phyloP scores from a whole-genome alignment of 2,113 vertebrate genomes.

The Isurus oxyrinchus region DNA sequence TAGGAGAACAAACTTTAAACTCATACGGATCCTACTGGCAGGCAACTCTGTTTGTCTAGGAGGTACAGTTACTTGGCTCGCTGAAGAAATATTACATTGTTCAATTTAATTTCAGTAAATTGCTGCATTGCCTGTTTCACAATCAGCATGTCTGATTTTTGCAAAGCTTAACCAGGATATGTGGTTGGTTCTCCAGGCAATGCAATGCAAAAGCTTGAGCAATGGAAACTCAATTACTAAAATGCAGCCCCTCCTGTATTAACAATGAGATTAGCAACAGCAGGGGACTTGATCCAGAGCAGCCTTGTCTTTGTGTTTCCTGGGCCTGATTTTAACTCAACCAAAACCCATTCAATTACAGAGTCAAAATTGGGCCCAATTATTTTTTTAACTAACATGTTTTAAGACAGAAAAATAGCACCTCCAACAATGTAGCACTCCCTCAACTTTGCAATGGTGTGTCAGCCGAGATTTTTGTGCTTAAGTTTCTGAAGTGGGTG shows the following conservation, averaged over 20 bases:
- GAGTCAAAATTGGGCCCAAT: neutral
- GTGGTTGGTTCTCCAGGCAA: neutral
- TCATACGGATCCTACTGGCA: neutral
- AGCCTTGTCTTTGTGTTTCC: neutral
- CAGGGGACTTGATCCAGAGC: neutral
- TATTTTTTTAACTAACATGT: neutral
- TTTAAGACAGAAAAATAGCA: neutral
- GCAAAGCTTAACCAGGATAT: neutral
- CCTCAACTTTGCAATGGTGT: neutral
- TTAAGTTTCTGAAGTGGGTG: neutral
- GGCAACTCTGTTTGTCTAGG: neutral
- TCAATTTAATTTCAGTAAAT: neutral
- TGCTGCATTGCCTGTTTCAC: neutral
- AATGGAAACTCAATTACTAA: neutral
- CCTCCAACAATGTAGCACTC: neutral
- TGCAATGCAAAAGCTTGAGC: neutral
- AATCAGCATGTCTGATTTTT: neutral
- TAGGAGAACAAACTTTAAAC: neutral
- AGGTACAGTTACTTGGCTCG: neutral
- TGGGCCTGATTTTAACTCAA: neutral
- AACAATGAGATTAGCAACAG: neutral
- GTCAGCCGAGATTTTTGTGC: neutral
- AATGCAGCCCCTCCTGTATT: neutral
- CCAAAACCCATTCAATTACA: neutral
- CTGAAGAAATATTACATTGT: neutral